Percentiles rank a stretch among this genome's conserved stretches.
phyloP scores from a whole-genome alignment of 1,140 invertebrate species.

The Ooceraea biroi region DNA sequence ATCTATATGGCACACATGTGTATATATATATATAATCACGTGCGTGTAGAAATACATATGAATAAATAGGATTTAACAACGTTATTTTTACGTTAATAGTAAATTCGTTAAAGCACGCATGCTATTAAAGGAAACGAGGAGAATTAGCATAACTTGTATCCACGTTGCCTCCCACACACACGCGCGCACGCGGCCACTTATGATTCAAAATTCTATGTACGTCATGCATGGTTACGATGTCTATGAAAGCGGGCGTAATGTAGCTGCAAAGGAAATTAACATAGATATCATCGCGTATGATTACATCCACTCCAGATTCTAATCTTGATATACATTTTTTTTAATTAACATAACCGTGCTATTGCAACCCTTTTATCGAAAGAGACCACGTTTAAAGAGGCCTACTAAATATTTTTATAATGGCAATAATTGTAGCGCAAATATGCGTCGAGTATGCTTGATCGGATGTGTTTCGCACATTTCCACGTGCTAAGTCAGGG shows the following conservation, averaged over 20 bases:
- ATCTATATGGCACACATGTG: neutral
- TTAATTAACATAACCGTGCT: neutral
- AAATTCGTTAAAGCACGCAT: slow-evolving; percentile 33
- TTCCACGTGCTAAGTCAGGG: neutral
- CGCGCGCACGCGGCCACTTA: neutral
- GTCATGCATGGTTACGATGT: neutral
- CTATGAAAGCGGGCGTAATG: slow-evolving; percentile 5
- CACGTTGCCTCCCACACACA: neutral
- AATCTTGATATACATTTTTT: slow-evolving; percentile 9
- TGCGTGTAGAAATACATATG: neutral
- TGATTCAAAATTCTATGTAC: slow-evolving; percentile 35
- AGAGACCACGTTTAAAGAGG: too few species aligned
- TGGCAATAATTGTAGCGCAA: too few species aligned
- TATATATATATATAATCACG: slow-evolving; percentile 4
- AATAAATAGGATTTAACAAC: neutral
- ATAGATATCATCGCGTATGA: slow-evolving; percentile 6
- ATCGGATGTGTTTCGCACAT: too few species aligned
- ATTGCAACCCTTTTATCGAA: too few species aligned
- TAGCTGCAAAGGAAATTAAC: slow-evolving; percentile 39
- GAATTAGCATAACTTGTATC: slow-evolving; percentile 42
- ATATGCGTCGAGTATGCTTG: too few species aligned
- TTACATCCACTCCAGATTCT: neutral
- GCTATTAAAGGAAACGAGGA: neutral
- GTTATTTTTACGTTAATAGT: slow-evolving; percentile 24
- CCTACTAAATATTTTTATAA: too few species aligned